Conservation (phyloP, 2,888 invertebrate genomes). For the Acholoe squamosa region DNA sequence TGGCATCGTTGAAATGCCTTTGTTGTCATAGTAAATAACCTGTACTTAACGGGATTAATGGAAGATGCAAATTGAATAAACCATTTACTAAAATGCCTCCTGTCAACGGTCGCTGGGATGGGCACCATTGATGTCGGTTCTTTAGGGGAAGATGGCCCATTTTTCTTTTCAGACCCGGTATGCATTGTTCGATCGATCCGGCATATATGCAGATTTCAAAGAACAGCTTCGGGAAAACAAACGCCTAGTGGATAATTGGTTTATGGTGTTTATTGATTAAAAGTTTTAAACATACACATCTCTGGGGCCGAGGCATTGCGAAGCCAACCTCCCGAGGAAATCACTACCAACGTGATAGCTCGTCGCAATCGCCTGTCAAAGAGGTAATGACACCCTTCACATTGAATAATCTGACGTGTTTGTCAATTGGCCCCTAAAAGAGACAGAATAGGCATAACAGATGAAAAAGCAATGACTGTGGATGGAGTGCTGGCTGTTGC, state of each 20-base stretch:
- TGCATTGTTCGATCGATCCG: background rate
- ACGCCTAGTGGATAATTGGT: background rate
- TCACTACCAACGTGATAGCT: background rate
- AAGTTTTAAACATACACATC: background rate
- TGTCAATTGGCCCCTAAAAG: constrained; percentile 12
- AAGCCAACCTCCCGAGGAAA: background rate
- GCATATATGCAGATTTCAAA: background rate
- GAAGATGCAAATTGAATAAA: constrained; percentile 18
- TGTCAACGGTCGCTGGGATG: constrained; percentile 31
- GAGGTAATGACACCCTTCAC: constrained; percentile 50
- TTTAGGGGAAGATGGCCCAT: background rate
- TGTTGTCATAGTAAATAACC: constrained; percentile 29
- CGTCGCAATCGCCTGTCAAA: background rate
- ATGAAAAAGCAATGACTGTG: background rate
- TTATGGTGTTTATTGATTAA: constrained; percentile 21
- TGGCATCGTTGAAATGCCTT: background rate
- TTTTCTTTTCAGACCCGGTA: background rate
- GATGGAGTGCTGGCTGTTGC: background rate
- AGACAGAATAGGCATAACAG: constrained; percentile 13
- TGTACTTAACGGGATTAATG: constrained; percentile 27
- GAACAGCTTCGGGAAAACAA: background rate
- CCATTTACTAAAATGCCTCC: background rate
- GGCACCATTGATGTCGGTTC: background rate
- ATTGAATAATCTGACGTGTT: constrained; percentile 46
- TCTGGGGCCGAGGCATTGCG: background rate